Evolutionary conservation across 2,888 invertebrate genomes (phyloP).

Genomic region (Drosophila aldrichi): DNA sequence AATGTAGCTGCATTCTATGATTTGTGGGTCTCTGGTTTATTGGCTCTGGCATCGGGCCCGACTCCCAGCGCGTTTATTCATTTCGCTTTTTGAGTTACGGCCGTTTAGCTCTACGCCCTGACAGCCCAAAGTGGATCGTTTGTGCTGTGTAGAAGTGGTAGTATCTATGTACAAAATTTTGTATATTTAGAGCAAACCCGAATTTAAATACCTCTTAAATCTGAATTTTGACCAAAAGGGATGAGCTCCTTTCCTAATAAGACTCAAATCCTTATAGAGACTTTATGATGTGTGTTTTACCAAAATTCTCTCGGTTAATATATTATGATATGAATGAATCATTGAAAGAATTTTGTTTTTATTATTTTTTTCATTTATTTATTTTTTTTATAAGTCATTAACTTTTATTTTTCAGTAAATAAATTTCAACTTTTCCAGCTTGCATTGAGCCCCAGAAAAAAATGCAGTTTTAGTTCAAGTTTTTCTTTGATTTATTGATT

Average conservation of each 20-base stretch:
- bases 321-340: too few relatives aligned
- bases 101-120: conserved; percentile 41
- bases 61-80: conserved; percentile 37
- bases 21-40: conserved; percentile 73
- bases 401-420: background rate
- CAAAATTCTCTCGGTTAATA: too few relatives aligned
- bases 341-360: too few relatives aligned
- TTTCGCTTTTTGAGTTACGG: conserved; percentile 41
- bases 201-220: too few relatives aligned
- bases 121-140: conserved; percentile 14
- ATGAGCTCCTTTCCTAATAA: too few relatives aligned
- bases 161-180: conserved; percentile 2
- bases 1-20: conserved; percentile 72
- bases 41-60: conserved; percentile 30
- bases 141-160: too few relatives aligned
- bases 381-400: too few relatives aligned
- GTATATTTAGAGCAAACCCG: background rate
- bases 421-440: background rate
- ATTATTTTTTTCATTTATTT: too few relatives aligned
- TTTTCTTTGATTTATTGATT: conserved; percentile 77
- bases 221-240: too few relatives aligned
- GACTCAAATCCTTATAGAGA: too few relatives aligned
- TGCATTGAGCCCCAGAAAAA: background rate
- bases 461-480: background rate
- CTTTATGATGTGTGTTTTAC: too few relatives aligned